Evolutionary conservation across 2,113 vertebrate genomes (phyloP), one percentile per base, ranked within the genome.

Genomic region (Amphiprion percula): DNA sequence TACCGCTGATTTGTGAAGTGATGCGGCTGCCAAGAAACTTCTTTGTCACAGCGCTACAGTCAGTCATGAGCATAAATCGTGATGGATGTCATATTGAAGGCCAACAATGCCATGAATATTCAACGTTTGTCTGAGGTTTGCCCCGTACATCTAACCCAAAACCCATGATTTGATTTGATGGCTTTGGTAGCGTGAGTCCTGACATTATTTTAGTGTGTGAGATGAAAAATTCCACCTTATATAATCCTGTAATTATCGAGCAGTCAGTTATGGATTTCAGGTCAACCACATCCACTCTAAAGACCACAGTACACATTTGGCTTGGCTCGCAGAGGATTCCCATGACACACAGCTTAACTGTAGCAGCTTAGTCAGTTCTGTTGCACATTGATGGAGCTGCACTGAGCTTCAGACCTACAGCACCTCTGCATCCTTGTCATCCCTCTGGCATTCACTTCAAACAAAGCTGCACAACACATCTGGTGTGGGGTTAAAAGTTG

Each of bases 251-350:
- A 76, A 82, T 81, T 71, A 79, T 67, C 14, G 26, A 87, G 74
- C 63, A 70, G 75, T 83, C 71, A 80, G 55, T 67, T 66, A 71
- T n/a, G 70, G 79, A 88, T 83, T 88, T 77, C 66, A 90, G 68
- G 60, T 82, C 70, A 72, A 74, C 68, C 74, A 21, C 79, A 88
- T 85, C 67, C 77, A 79, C 70, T 47, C 64, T 52, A 44, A 63
- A 49, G 67, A 62, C 73, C 82, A 49, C 79, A 69, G 65, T 30
- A 30, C 30, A 30, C 30, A 30, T 30, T 30, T 30, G 30, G 30
- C 30, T 5, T 4, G 30, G 30, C 30, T 30, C 6, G 30, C 30
- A 28, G 52, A 30, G 16, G 63, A 62, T 68, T 72, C 80, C 55
- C 72, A 24, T 21, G 44, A 74, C 52, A 79, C 19, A 19, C 56